Base-by-base conservation (phyloP, 2,113 vertebrate genomes). In the Ophthalmolycus amberensis region DNA sequence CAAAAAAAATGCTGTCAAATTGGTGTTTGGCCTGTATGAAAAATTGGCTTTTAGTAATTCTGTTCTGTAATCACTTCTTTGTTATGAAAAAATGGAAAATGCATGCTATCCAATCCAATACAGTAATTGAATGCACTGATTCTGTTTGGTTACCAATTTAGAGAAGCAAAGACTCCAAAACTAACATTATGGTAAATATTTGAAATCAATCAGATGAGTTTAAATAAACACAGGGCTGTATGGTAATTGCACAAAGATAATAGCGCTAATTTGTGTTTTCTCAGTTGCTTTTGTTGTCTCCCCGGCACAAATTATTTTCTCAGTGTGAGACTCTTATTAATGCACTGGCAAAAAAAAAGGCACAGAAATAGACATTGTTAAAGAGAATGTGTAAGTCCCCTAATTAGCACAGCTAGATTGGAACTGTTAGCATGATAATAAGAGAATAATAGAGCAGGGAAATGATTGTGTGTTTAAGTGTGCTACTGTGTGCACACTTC, bases 251-350 rank as follows among this genome's bases (percentile, higher is more conserved):
- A 89, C 79, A 84, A 92, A 93, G 87, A 93, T 92, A 92, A 93
- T 91, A 84, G 87, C 42, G 60, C 88, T 93, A 93, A 94, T 94
- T 94, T 93, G 92, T 91, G 90, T 91, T 91, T 94, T 91, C 91
- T 91, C 91, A 78, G 87, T 91, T 77, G 92, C 90, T 91, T 93
- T 93, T 92, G 90, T 94, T 94, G 89, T 95, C 88, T 93, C 84
- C 84, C 54, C 40, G 52, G 68, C 89, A 88, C 91, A 94, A 93
- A 92, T 92, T 74, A 94, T 94, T 93, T 93, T 86, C 93, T 90
- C 93, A 90, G 92, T 92, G 88, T 91, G 90, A 93, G 89, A 92
- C 87, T 91, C 85, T 89, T 92, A 93, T 94, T 94, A 92, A 94
- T 91, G 90, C 89, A 74, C 78, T 80, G 77, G 81, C 82, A 89